A percentile compares a stretch with the other conserved stretches of the same genome.
These are phyloP conservation scores for Hyperoplus lanceolatus DNA, from an alignment of 2,797 vertebrate species.

Conservation along the genomic window DNA sequence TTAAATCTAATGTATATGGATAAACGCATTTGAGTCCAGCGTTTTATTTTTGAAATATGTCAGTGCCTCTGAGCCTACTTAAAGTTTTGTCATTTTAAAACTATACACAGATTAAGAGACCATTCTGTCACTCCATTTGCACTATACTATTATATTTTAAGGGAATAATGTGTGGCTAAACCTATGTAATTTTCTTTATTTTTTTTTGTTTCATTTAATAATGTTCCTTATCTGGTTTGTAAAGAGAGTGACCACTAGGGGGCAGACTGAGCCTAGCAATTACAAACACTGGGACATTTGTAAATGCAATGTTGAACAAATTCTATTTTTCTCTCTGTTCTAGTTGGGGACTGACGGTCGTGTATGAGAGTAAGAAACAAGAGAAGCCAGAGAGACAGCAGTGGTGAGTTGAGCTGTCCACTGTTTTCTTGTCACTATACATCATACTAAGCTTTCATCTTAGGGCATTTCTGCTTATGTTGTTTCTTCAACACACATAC, in stretches of 20 bases:
- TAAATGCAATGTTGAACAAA: background rate
- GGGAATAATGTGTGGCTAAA: slow-evolving; percentile 18
- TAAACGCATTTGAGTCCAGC: background rate
- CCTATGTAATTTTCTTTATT: background rate
- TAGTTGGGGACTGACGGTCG: slow-evolving; percentile 94
- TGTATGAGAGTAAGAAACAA: slow-evolving; percentile 91
- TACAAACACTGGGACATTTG: background rate
- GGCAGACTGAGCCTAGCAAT: slow-evolving; percentile 58
- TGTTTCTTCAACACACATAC: slow-evolving; percentile 3
- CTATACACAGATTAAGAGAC: background rate
- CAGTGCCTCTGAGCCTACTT: background rate
- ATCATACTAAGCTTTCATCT: background rate
- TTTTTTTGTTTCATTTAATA: background rate
- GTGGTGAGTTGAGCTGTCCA: slow-evolving; percentile 87
- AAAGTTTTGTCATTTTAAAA: slow-evolving; percentile 12
- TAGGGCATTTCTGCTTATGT: background rate
- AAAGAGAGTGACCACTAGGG: slow-evolving; percentile 56
- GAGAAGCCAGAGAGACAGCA: slow-evolving; percentile 94
- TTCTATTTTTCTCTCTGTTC: slow-evolving; percentile 35
- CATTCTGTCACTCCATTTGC: background rate
- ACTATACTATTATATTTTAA: background rate
- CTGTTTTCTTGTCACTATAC: background rate
- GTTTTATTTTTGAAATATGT: slow-evolving; percentile 2
- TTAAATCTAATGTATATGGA: background rate
- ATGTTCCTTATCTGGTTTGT: background rate